Evolutionary conservation across 2,113 vertebrate species (phyloP), one percentile per base, ranked within the genome.

Genomic region (Oncorhynchus gorbuscha): DNA sequence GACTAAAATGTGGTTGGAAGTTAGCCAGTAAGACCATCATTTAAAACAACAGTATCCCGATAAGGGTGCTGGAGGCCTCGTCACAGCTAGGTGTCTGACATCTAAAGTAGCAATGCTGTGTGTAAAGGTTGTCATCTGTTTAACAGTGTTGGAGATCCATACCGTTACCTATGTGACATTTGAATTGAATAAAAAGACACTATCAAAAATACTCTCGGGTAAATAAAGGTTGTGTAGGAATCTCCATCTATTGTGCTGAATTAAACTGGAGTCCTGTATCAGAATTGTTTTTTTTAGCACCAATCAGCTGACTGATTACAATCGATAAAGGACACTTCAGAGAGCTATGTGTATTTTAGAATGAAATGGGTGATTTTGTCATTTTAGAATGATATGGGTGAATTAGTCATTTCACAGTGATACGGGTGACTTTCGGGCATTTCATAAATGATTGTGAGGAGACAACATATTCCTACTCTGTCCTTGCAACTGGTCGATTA

Each of bases 121-220:
- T 62, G n/a, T 7, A 11, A 62, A n/a, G 9, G 11, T 2, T 24
- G 59, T 62, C n/a, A n/a, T 22, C 59, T 62, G 18, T 62, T 62
- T 24, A 62, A 8, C n/a, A 62, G n/a, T 22, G 59, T 24, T 62
- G 18, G 20, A 9, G 18, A 62, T 22, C 13, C 20, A 18, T 6
- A 20, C 59, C 5, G 59, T 67, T 16, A 26, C 30, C 24, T 28
- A 6, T 28, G 26, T 5, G 22, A 18, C 18, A 80, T 79, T n/a
- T 78, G 5, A 18, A 70, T 81, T 39, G 66, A 86, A 66, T 77
- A 76, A 79, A 82, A 88, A 86, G 75, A 35, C 8, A 67, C 73
- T 90, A 90, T 87, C 80, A 91, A 92, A 92, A 91, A 92, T 91
- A 90, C 79, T 89, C 79, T 81, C 28, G 62, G 55, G 74, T 87